Base-by-base conservation (phyloP, 1,140 invertebrate genomes). In the Pseudomyrmex pallidus region DNA sequence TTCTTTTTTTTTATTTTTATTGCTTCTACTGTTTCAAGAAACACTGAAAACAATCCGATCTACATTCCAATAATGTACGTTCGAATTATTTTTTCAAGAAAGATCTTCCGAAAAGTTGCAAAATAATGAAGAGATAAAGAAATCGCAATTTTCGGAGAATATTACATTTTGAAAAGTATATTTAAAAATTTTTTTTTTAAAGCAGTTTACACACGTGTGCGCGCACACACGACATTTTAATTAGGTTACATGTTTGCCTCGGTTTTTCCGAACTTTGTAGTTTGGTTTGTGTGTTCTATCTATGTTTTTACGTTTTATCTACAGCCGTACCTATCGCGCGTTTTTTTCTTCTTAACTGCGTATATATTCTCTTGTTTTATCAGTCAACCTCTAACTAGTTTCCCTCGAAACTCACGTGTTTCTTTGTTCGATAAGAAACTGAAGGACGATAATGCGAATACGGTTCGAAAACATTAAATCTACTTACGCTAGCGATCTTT, bases 11-110 rank as follows among this genome's bases (percentile, higher is more conserved):
- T 64, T 2, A 22, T 22, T 25, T 2, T 20, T 68, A 80, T 84
- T 68, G 25, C 74, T n/a, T 2, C 46, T 68, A 80, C 84, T 68
- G 25, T 84, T 62, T 87, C 54, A 20, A 72, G 25, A 83, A 59
- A 76, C 56, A 77, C 13, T 77, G 54, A n/a, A 2, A 54, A 56
- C n/a, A 52, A 56, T 67, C 5, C 67, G 17, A 56, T 13, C 48
- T 50, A 56, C n/a, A 77, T 66, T 7, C 7, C 22, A 48, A 64
- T n/a, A 2, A 76, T 64, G 35, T 7, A 35, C 5, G 5, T 35
- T 35, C 35, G 5, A 35, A 35, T 35, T 35, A 35, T 35, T 35
- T 35, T 35, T 3, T 17, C n/a, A 20, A 17, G 54, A 46, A 25
- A 17, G 44, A 77, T 66, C 17, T 67, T 50, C 66, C 44, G 8